Evolutionary conservation across 2,797 vertebrate genomes (phyloP).

Genomic region (Tarsius wallacei): DNA sequence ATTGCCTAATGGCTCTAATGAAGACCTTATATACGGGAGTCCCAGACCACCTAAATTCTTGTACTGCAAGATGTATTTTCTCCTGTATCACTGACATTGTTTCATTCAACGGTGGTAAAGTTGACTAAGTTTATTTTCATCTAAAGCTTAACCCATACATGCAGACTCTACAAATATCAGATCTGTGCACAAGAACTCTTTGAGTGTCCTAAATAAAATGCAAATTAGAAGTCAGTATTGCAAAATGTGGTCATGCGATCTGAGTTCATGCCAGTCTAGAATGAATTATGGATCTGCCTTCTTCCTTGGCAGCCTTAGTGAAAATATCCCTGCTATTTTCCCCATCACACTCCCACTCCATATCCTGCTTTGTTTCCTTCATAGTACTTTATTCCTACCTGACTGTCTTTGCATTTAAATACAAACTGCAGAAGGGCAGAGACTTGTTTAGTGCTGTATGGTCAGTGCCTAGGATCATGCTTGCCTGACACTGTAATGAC

Average conservation of each 20-base stretch:
- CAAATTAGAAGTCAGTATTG: not conserved
- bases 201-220: not conserved
- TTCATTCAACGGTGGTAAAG: not conserved
- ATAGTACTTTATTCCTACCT: not conserved
- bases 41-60: not conserved
- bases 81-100: not conserved
- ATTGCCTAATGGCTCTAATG: not conserved
- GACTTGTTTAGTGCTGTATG: not conserved
- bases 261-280: not conserved
- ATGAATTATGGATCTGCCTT: not conserved
- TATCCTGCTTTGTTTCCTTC: not conserved
- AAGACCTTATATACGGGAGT: not conserved
- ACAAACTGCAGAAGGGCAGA: not conserved
- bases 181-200: not conserved
- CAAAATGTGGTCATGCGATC: not conserved
- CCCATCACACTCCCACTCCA: not conserved
- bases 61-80: not conserved
- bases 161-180: not conserved
- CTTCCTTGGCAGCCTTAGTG: not conserved
- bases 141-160: not conserved
- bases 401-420: not conserved
- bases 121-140: not conserved
- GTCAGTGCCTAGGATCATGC: not conserved
- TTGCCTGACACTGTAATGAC: not conserved
- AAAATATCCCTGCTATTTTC: not conserved